A percentile compares a stretch with the other conserved stretches of the same genome.
Conservation (phyloP, 2,113 vertebrate species). For the Sinocyclocheilus maitianheensis region DNA sequence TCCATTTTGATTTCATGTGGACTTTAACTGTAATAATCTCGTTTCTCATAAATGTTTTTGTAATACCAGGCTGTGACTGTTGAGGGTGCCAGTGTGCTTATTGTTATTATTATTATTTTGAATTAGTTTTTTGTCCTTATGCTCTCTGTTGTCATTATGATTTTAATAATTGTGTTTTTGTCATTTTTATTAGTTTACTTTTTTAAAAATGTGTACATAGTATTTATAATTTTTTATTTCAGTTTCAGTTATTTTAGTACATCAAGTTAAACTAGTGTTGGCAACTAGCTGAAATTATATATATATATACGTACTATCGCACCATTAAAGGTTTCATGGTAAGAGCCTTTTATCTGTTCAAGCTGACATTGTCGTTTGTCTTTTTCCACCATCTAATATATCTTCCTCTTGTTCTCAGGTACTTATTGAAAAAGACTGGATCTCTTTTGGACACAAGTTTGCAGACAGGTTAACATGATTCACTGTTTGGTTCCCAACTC, state of each 20-base stretch:
- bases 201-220: no score
- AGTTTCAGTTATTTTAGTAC: no score
- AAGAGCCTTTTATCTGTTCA: constrained; percentile 69
- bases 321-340: constrained; percentile 98
- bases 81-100: constrained; percentile 90
- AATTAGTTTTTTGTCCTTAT: no score
- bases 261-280: no score
- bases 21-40: no score
- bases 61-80: constrained; percentile 82
- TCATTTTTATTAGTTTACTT: no score
- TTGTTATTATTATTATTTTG: no score
- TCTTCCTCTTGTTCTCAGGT: constrained; percentile 75
- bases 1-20: no score
- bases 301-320: constrained; percentile 78
- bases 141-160: no score
- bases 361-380: constrained; percentile 70
- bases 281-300: no score
- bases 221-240: no score
- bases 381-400: neutral
- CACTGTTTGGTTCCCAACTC: neutral
- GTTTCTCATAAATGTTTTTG: neutral
- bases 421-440: constrained; percentile 98
- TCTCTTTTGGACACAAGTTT: constrained; percentile 98
- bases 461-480: constrained; percentile 84
- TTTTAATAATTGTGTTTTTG: no score